A percentile compares a stretch with the other conserved stretches of the same genome.
These are phyloP conservation scores for Meghimatium bilineatum DNA, from an alignment of 2,888 invertebrate genomes.

Conservation along the genomic window DNA sequence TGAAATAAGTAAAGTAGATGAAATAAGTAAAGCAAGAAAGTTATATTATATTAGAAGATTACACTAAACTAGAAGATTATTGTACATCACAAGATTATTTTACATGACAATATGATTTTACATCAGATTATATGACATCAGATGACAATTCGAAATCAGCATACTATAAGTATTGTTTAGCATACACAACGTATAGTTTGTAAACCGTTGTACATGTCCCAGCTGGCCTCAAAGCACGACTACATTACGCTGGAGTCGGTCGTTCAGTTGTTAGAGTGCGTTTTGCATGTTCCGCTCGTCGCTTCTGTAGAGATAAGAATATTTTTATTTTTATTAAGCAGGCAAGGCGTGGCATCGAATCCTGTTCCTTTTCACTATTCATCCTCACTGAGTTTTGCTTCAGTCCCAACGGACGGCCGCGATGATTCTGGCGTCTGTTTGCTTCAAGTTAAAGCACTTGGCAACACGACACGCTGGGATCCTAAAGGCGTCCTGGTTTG, in stretches of 20 bases:
- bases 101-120: too few species aligned
- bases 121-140: too few species aligned
- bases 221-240: background rate
- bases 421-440: background rate
- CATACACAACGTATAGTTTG: too few species aligned
- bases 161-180: too few species aligned
- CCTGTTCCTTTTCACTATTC: background rate
- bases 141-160: too few species aligned
- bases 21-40: too few species aligned
- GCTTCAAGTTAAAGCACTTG: background rate
- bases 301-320: background rate
- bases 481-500: background rate
- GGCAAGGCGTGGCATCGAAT: background rate
- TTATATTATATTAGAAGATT: too few species aligned
- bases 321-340: background rate
- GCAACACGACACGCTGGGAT: slow-evolving; percentile 1
- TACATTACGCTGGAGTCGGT: background rate
- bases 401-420: slow-evolving; percentile 1
- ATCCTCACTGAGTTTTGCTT: background rate
- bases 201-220: background rate
- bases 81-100: too few species aligned
- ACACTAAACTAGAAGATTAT: too few species aligned
- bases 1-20: background rate
- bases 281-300: background rate
- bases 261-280: background rate